phyloP scores from a whole-genome alignment of 2,888 invertebrate genomes.

The Eudasyphora cyanicolor region DNA sequence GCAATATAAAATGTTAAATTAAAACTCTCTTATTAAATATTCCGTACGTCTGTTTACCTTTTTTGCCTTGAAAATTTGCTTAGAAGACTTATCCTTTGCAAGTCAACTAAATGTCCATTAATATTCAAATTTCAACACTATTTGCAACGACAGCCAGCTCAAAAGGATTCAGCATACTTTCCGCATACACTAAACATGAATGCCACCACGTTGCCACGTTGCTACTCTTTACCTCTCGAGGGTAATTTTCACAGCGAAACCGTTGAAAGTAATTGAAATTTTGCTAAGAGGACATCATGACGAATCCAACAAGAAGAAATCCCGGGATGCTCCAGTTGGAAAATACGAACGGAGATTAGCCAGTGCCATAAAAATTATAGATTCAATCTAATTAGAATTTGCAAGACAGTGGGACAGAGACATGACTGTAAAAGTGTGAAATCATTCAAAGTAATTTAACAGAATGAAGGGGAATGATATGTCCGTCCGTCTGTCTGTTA shows the following conservation, averaged over 20 bases:
- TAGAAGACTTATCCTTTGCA: not conserved
- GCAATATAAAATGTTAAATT: no score
- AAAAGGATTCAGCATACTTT: conserved; percentile 37
- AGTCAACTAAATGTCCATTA: conserved; percentile 29
- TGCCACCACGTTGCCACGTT: not conserved
- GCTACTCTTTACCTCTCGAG: not conserved
- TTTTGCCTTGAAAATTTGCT: no score
- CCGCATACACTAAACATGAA: not conserved
- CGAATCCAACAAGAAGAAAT: conserved; percentile 8
- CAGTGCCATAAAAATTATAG: conserved; percentile 77
- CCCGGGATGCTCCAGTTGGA: conserved; percentile 30
- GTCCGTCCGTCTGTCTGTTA: no score
- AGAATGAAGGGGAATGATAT: no score
- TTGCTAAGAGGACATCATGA: conserved; percentile 28
- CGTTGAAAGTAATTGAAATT: conserved; percentile 52
- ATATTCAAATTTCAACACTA: conserved; percentile 43
- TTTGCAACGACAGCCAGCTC: conserved; percentile 34
- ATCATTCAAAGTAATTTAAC: conserved; percentile 8
- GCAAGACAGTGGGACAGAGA: conserved; percentile 38
- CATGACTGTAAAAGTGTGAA: conserved; percentile 37
- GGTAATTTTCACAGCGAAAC: conserved; percentile 38
- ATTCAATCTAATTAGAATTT: conserved; percentile 77
- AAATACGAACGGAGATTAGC: conserved; percentile 51
- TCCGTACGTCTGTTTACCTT: no score
- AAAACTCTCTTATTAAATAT: no score